phyloP scores from a whole-genome alignment of 2,888 invertebrate species.

The Patella pellucida region DNA sequence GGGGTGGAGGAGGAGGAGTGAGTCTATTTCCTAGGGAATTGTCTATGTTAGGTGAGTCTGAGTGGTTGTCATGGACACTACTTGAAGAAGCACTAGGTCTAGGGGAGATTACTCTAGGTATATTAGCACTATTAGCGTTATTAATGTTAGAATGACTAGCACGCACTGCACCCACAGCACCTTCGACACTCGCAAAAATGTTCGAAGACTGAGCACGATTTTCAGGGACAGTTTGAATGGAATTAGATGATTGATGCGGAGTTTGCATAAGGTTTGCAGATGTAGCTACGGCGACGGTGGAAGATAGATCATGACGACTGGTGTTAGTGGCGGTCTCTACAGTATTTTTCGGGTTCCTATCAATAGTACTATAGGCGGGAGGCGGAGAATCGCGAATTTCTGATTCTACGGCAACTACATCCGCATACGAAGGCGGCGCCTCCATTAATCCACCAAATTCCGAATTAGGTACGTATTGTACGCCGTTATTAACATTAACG shows the following conservation, averaged over 20 bases:
- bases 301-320: neutral
- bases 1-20: too few species aligned
- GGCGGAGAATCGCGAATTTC: slow-evolving; percentile 49
- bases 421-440: slow-evolving; percentile 59
- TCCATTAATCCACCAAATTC: slow-evolving; percentile 45
- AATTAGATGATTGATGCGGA: slow-evolving; percentile 16
- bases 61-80: too few species aligned
- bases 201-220: neutral
- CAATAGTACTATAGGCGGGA: slow-evolving; percentile 60
- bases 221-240: neutral
- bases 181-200: neutral
- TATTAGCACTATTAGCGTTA: too few species aligned
- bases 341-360: slow-evolving; percentile 41
- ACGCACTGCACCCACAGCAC: too few species aligned
- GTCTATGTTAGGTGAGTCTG: too few species aligned
- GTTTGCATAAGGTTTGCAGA: neutral
- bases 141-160: too few species aligned
- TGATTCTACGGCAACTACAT: slow-evolving; percentile 42
- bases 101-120: too few species aligned
- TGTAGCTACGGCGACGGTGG: too few species aligned
- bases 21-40: too few species aligned
- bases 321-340: neutral
- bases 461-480: slow-evolving; percentile 56
- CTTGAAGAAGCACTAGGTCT: too few species aligned
- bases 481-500: slow-evolving; percentile 63